Conservation (phyloP, 2,113 vertebrate species). For the Alexandromys fortis region DNA sequence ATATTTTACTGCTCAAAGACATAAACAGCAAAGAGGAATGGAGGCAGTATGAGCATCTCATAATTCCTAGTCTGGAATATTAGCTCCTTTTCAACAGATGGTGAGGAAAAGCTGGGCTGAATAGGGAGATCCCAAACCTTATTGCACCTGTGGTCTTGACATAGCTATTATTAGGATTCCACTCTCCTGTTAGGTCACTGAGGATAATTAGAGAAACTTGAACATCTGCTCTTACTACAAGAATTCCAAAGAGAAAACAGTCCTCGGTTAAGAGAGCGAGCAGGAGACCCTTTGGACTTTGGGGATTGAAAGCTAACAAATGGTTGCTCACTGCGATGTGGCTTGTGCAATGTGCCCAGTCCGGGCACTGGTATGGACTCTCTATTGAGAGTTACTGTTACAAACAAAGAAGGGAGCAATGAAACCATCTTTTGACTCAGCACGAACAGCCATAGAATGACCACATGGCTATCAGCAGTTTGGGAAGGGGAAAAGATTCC, state of each 20-base stretch:
- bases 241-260: background rate
- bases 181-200: background rate
- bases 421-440: background rate
- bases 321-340: background rate
- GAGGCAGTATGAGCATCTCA: background rate
- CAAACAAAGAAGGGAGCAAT: background rate
- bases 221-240: background rate
- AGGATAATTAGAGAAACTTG: background rate
- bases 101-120: background rate
- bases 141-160: background rate
- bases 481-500: background rate
- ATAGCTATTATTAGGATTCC: background rate
- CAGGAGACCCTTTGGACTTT: background rate
- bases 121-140: background rate
- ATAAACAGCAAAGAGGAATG: background rate
- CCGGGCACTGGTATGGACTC: background rate
- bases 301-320: background rate
- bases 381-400: background rate
- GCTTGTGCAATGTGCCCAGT: background rate
- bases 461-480: background rate
- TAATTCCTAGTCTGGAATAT: background rate
- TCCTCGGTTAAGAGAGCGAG: background rate
- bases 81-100: background rate
- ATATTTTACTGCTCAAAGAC: background rate
- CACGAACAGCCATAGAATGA: background rate